Base-by-base conservation (phyloP, 1,140 invertebrate species). In the Uloborus diversus region DNA sequence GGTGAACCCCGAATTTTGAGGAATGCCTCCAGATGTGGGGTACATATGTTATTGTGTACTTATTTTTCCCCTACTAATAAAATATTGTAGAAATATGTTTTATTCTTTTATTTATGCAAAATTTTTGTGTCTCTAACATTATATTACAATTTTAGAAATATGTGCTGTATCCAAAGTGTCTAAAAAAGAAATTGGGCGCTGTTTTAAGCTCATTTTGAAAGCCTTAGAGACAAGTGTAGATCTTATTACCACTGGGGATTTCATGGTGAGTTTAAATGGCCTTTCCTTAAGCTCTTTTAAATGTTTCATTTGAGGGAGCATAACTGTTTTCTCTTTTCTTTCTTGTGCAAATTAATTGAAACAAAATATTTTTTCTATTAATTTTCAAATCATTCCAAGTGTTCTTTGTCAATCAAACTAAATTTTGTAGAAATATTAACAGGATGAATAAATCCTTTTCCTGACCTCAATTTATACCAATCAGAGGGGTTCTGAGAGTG, bases 121-220 rank as follows among this genome's bases (percentile, higher is more conserved):
- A 42, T 62, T 62, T 62, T 30, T 61, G 2, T 62, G 23, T 68
- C 17, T 53, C 32, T 17, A 20, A 25, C 11, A 2, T 56, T 56
- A 17, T 3, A 56, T 56, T 56, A 47, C 3, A 14, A 14, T 69
- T 59, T 30, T 20, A 79, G 84, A 85, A 80, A 85, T 84, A 14
- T 83, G 83, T 76, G 83, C 83, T 28, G 66, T 84, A 28, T 83
- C 79, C 3, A 83, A 84, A 53, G 83, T 99, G 57, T 98, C 97
- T 82, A 99, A 99, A 87, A 99, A 99, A 86, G 98, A 99, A 89
- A 99, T 99, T 83, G 98, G 98, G 2, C 88, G 97, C 83, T 97
- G 96, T 85, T 99, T 98, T 85, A 98, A 98, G 85, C 84, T 98
- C 32, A 99, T 99, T 83, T 96, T 96, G 85, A 94, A 94, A 0